Evolutionary conservation across 2,797 vertebrate species (phyloP).

Genomic region (Fistularia tabacaria): DNA sequence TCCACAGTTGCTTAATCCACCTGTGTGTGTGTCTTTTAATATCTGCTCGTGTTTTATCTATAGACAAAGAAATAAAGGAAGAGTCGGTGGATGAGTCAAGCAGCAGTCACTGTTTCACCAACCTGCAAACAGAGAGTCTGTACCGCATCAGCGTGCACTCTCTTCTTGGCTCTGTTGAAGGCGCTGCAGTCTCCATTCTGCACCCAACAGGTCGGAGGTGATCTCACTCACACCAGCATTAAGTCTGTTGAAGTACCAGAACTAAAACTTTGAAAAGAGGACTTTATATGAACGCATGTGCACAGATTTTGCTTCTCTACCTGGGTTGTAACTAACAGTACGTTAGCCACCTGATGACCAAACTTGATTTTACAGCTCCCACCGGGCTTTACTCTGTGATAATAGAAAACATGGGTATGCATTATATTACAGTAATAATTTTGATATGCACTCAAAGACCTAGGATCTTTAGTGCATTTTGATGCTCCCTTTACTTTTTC

Average conservation of each 20-base stretch:
- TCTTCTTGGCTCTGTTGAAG: slow-evolving; percentile 70
- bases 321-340: too few species aligned
- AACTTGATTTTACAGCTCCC: too few species aligned
- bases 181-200: slow-evolving; percentile 77
- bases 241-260: not conserved
- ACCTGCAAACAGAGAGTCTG: slow-evolving; percentile 70
- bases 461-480: too few species aligned
- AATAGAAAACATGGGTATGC: too few species aligned
- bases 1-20: too few species aligned
- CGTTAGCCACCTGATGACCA: too few species aligned
- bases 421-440: too few species aligned
- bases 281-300: not conserved
- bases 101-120: slow-evolving; percentile 75
- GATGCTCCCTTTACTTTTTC: too few species aligned
- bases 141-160: slow-evolving; percentile 79
- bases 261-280: not conserved
- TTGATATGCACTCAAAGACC: too few species aligned
- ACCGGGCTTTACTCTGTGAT: too few species aligned
- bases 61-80: slow-evolving; percentile 70
- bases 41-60: slow-evolving; percentile 2
- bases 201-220: slow-evolving; percentile 74
- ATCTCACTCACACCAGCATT: not conserved
- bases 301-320: too few species aligned
- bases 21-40: slow-evolving; percentile 15
- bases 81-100: slow-evolving; percentile 58